Percentiles rank a stretch among this genome's conserved stretches.
Conservation (phyloP, 2,888 invertebrate species). For the Neoscelio sp. region DNA sequence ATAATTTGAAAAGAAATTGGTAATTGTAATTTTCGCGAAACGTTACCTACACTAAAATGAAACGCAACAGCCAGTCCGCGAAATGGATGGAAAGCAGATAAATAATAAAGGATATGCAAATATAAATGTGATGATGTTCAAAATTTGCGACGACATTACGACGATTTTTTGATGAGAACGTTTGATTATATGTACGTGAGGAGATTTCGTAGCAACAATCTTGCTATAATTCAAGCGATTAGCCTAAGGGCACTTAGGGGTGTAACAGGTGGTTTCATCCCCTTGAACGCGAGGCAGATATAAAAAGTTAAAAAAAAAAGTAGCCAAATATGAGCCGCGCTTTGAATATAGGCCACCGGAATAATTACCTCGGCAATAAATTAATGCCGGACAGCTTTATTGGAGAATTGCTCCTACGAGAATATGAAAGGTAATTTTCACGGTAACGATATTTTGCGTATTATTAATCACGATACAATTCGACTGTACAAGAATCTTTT, state of each 20-base stretch:
- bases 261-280: constrained; percentile 69
- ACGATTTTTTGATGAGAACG: constrained; percentile 43
- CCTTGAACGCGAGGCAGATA: constrained; percentile 56
- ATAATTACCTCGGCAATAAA: constrained; percentile 66
- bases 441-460: constrained; percentile 51
- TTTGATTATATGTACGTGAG: constrained; percentile 67
- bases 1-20: no score
- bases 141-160: constrained; percentile 33
- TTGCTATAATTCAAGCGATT: constrained; percentile 69
- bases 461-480: constrained; percentile 63
- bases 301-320: constrained; percentile 52
- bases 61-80: constrained; percentile 25
- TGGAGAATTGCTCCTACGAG: constrained; percentile 62
- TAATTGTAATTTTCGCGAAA: constrained; percentile 41
- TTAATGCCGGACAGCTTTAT: constrained; percentile 64
- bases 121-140: constrained; percentile 40
- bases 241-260: constrained; percentile 69
- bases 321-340: constrained; percentile 63
- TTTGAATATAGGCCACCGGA: constrained; percentile 62
- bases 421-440: constrained; percentile 59
- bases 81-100: constrained; percentile 8
- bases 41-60: constrained; percentile 34
- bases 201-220: constrained; percentile 62
- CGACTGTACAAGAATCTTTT: constrained; percentile 20
- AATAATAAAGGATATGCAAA: constrained; percentile 45